Percentiles rank a stretch among this genome's conserved stretches.
phyloP scores from a whole-genome alignment of 1,140 invertebrate genomes.

The Aethina tumida region DNA sequence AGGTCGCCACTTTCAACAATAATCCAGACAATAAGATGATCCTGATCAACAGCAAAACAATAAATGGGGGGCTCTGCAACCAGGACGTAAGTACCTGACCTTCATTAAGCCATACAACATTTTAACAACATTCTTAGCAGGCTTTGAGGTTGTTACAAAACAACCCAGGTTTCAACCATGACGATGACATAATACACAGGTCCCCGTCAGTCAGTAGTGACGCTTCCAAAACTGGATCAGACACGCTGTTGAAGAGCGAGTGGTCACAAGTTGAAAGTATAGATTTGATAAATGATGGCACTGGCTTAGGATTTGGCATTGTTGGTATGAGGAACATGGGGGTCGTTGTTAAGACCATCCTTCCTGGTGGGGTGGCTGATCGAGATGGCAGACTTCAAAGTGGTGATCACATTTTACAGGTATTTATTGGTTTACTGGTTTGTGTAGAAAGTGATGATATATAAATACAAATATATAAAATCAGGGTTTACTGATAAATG shows the following conservation, averaged over 20 bases:
- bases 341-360: constrained; percentile 94
- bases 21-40: constrained; percentile 71
- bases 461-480: no score
- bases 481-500: no score
- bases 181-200: constrained; percentile 40
- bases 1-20: constrained; percentile 49
- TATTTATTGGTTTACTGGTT: no score
- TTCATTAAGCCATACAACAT: constrained; percentile 1
- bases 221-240: constrained; percentile 58
- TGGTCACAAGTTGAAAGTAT: constrained; percentile 96
- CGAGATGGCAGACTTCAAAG: constrained; percentile 86
- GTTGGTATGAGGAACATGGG: constrained; percentile 93
- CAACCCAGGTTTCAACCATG: constrained; percentile 58
- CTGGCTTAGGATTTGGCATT: constrained; percentile 94
- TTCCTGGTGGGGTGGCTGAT: constrained; percentile 91
- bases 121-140: constrained; percentile 35
- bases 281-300: constrained; percentile 90
- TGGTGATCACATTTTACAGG: constrained; percentile 95
- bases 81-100: constrained; percentile 43
- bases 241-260: constrained; percentile 75
- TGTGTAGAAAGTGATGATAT: no score
- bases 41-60: constrained; percentile 76
- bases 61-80: constrained; percentile 77
- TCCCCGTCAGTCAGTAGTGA: constrained; percentile 61
- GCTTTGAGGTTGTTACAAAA: constrained; percentile 74